These are phyloP conservation scores for Champsocephalus esox DNA, from an alignment of 2,797 vertebrate genomes.

Conservation along the genomic window DNA sequence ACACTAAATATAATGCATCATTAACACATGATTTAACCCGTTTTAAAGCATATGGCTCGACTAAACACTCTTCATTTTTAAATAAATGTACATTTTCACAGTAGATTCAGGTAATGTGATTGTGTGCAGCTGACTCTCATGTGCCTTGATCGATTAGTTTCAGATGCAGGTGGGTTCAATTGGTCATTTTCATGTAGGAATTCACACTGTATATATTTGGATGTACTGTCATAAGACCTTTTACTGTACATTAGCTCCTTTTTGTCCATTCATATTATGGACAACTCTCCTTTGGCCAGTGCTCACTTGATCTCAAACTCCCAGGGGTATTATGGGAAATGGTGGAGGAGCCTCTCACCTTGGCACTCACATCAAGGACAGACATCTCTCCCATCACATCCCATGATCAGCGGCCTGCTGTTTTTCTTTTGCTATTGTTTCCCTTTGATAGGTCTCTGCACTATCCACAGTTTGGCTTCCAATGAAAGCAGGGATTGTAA, in stretches of 20 bases:
- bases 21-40: neutral
- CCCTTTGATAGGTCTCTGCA: slow-evolving; percentile 73
- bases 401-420: slow-evolving; percentile 75
- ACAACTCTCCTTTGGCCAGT: slow-evolving; percentile 47
- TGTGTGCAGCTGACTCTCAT: slow-evolving; percentile 41
- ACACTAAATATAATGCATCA: neutral
- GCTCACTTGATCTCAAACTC: slow-evolving; percentile 69
- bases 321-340: slow-evolving; percentile 80
- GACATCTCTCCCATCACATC: slow-evolving; percentile 77
- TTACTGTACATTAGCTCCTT: slow-evolving; percentile 39
- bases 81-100: slow-evolving; percentile 26
- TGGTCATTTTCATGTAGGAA: slow-evolving; percentile 41
- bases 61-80: slow-evolving; percentile 5
- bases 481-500: slow-evolving; percentile 87
- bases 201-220: slow-evolving; percentile 36
- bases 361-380: slow-evolving; percentile 81
- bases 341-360: slow-evolving; percentile 76
- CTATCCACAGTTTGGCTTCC: slow-evolving; percentile 79
- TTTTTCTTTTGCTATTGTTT: slow-evolving; percentile 83
- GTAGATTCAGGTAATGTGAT: slow-evolving; percentile 25
- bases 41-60: slow-evolving; percentile 26
- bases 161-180: slow-evolving; percentile 24
- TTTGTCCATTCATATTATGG: slow-evolving; percentile 52
- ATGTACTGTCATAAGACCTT: slow-evolving; percentile 44
- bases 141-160: slow-evolving; percentile 50